Evolutionary conservation across 2,797 vertebrate genomes (phyloP).

Genomic region (Tokudaia tokunoshimensis): DNA sequence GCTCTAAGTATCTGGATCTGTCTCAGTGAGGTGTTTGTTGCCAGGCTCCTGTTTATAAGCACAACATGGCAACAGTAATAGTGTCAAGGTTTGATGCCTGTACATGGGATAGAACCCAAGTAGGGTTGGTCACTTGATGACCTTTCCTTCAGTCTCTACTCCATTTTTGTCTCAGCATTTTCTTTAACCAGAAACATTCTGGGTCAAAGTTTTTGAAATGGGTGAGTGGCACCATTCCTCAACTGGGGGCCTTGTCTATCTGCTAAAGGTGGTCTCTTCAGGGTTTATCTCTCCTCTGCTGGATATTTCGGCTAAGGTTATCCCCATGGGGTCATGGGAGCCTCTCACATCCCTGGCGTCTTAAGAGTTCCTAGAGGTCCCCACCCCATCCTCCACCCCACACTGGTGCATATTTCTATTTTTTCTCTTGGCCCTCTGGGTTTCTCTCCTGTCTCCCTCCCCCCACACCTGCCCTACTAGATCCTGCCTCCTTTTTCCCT

Average conservation of each 20-base stretch:
- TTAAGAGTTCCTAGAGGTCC: background rate
- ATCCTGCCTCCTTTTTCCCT: background rate
- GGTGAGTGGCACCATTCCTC: background rate
- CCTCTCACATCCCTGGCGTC: background rate
- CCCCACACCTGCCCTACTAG: background rate
- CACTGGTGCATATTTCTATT: background rate
- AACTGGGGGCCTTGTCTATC: background rate
- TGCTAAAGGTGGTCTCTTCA: background rate
- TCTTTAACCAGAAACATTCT: background rate
- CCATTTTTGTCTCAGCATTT: background rate
- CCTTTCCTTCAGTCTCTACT: background rate
- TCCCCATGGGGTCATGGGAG: background rate
- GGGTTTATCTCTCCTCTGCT: background rate
- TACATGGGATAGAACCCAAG: background rate
- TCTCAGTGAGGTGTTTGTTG: background rate
- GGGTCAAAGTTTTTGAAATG: background rate
- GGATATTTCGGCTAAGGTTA: background rate
- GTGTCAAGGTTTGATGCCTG: too few species aligned
- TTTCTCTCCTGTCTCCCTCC: background rate
- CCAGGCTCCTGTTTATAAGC: background rate
- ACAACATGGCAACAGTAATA: background rate
- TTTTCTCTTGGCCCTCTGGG: background rate
- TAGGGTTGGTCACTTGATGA: background rate
- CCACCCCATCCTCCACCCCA: background rate
- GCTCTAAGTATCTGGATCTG: background rate